phyloP scores from a whole-genome alignment of 2,797 vertebrate genomes.

The Anguilla marmorata region DNA sequence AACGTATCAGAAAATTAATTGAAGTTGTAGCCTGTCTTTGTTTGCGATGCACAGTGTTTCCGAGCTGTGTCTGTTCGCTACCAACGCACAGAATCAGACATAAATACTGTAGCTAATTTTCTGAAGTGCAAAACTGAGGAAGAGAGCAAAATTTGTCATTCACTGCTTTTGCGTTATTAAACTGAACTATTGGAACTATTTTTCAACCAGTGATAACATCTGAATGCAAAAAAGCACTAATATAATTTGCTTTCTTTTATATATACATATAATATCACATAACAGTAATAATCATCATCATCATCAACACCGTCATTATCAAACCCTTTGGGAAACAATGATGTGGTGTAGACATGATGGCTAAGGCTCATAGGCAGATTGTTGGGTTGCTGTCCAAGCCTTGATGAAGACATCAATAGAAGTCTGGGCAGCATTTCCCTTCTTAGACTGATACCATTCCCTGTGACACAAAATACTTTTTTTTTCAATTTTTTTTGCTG shows the following conservation, averaged over 20 bases:
- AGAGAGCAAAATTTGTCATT: not conserved
- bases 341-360: not conserved
- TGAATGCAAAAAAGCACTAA: too few species aligned
- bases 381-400: not conserved
- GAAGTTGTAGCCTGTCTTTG: too few species aligned
- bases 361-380: not conserved
- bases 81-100: not conserved
- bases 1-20: too few species aligned
- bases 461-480: not conserved
- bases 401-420: not conserved
- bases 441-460: not conserved
- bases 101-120: too few species aligned
- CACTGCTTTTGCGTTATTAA: not conserved
- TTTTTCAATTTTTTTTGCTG: not conserved
- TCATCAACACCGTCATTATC: not conserved
- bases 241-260: too few species aligned
- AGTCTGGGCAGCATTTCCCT: not conserved
- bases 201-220: not conserved
- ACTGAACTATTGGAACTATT: not conserved
- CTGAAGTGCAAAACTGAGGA: not conserved
- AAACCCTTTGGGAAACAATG: not conserved
- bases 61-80: too few species aligned
- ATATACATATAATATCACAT: not conserved
- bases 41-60: too few species aligned
- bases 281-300: not conserved